phyloP scores from a whole-genome alignment of 1,140 invertebrate genomes.

The Achatina immaculata region DNA sequence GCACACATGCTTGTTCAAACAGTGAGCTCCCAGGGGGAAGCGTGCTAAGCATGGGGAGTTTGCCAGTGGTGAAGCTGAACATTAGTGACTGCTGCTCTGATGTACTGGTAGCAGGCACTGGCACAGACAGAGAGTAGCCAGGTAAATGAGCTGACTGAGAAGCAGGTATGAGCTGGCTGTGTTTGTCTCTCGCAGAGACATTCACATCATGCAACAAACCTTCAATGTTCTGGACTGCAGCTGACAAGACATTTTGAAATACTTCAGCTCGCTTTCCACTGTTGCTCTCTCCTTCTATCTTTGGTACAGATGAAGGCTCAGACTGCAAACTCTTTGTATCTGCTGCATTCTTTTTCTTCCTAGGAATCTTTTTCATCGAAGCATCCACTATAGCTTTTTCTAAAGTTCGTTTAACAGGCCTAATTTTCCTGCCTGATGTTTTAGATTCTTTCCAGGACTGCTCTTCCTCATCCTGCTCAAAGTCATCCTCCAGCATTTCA shows the following conservation, averaged over 20 bases:
- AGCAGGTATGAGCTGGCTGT: neutral
- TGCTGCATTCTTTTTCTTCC: neutral
- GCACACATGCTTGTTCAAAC: neutral
- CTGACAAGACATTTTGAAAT: no score
- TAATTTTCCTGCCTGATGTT: neutral
- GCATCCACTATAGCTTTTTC: slow-evolving; percentile 6
- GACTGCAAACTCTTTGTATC: neutral
- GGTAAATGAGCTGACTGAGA: neutral
- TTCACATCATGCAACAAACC: no score
- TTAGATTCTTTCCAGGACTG: neutral
- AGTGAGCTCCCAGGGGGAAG: neutral
- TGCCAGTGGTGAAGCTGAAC: neutral
- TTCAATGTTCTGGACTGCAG: no score
- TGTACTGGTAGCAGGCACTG: neutral
- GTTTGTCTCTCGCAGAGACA: no score
- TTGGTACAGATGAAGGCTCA: neutral
- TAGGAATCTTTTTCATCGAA: neutral
- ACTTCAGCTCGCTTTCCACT: no score
- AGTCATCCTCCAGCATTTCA: slow-evolving; percentile 24
- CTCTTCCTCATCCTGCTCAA: neutral
- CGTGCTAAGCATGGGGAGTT: neutral
- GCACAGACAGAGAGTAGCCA: neutral
- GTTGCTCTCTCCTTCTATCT: neutral
- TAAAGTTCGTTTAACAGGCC: neutral
- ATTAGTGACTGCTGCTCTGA: neutral